Evolutionary conservation across 2,888 invertebrate species (phyloP).

Genomic region (Holacanthella duospinosa): DNA sequence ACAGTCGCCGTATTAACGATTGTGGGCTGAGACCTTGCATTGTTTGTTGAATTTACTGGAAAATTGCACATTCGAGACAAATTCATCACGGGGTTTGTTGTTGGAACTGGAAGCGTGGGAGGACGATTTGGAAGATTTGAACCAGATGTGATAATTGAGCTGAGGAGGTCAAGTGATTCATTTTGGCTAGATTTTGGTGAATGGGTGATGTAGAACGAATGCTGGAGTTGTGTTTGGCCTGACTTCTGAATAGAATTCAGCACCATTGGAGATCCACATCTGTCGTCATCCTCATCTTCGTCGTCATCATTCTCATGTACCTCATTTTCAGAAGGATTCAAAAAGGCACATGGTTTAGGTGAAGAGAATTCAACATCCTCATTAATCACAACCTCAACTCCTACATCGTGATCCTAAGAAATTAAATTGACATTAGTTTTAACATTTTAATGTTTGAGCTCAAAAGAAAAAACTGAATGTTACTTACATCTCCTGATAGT

Average conservation of each 20-base stretch:
- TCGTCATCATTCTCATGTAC: not conserved
- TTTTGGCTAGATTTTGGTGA: not conserved
- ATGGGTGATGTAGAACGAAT: conserved; percentile 32
- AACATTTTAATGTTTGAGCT: too few species aligned
- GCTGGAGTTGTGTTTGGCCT: conserved; percentile 24
- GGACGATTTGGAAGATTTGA: not conserved
- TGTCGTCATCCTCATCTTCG: not conserved
- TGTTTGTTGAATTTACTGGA: not conserved
- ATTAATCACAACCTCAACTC: conserved; percentile 21
- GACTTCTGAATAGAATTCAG: too few species aligned
- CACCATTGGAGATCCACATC: conserved; percentile 13
- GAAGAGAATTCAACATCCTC: conserved; percentile 36
- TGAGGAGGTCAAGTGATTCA: not conserved
- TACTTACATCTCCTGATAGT: conserved; percentile 57
- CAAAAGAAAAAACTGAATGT: not conserved
- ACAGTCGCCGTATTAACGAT: not conserved
- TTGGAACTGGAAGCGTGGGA: not conserved
- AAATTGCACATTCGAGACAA: too few species aligned
- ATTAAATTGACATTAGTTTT: conserved; percentile 6
- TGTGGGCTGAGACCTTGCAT: not conserved
- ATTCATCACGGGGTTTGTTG: too few species aligned
- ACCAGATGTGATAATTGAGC: not conserved
- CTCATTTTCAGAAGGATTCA: conserved; percentile 4
- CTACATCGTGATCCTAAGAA: conserved; percentile 30
- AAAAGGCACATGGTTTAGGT: conserved; percentile 33